Base-by-base conservation (phyloP, 2,113 vertebrate species). In the Misgurnus anguillicaudatus region DNA sequence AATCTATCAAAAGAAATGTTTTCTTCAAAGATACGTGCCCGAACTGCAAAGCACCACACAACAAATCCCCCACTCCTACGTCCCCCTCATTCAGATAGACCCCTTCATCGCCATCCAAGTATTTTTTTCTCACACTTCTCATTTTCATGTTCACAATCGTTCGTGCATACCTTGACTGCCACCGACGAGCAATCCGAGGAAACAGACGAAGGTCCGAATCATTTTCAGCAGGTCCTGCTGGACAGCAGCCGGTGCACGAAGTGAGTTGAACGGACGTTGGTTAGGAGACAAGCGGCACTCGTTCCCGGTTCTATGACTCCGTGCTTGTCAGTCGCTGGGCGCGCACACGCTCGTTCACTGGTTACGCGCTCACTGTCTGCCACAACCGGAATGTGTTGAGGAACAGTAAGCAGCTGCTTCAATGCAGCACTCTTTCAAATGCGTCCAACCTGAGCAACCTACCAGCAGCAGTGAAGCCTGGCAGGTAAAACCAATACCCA, bases 171-270 rank as follows among this genome's bases (percentile, higher is more conserved):
- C 93, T 92, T 92, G 89, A 63, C 87, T 80, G 86, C 91, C 84
- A 90, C 91, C 89, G 90, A 92, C 81, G 79, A 94, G 90, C 86
- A 92, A 85, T 82, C 91, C 90, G 85, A 93, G 82, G 81, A 93
- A 83, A 57, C 84, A 84, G 80, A 90, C 62, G 86, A 92, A 87
- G 86, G 84, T 78, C 83, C 90, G 88, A 82, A 90, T 89, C 90
- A 91, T 92, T 81, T 84, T 90, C 71, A 79, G 81, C 80, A 41
- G 84, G 86, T 80, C 80, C 79, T 62, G 87, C 81, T 79, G 84
- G 89, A 82, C 83, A 88, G 84, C 84, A 82, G 75, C 78, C 84
- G 66, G 87, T 85, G 86, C 75, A 75, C 71, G 74, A 69, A 74
- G 69, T 80, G 60, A 79, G 81, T 83, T 83, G 81, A 67, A 79